Evolutionary conservation across 2,113 vertebrate genomes (phyloP), one percentile per base, ranked within the genome.

Genomic region (Antidorcas marsupialis): DNA sequence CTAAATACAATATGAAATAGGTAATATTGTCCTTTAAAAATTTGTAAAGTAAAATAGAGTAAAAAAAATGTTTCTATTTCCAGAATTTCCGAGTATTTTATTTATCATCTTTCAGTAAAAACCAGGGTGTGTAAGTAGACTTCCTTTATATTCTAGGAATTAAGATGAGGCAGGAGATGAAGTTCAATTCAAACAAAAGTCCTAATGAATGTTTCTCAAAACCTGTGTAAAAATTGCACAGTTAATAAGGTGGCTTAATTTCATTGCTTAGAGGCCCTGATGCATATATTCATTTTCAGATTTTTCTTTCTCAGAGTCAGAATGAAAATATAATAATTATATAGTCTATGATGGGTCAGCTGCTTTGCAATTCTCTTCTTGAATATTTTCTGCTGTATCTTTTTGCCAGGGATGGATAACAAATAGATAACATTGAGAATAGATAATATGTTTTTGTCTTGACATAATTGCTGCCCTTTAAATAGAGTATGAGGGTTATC

Each of bases 241-340:
- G 96, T 96, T 97, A 98, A 97, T 98, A 97, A 97, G 91, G 91
- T 98, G 94, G 96, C 89, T 97, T 97, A 97, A 97, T 97, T 98
- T 98, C 83, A 93, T 95, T 96, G 95, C 97, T 95, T 95, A 74
- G 94, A 81, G 39, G 93, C 57, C 0, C 64, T 10, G 62, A 78
- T 95, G 97, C 96, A 97, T 98, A 97, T 97, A 97, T 97, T 97
- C 96, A 95, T 97, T 96, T 97, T 94, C 96, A 98, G 94, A 95
- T 71, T 96, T 95, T 97, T 95, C 45, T 89, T 95, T 97, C 96
- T 94, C 64, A 95, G 97, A 96, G 91, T 79, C 93, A 95, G 96
- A 97, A 97, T 97, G 97, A 94, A 98, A 98, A 97, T 98, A 97
- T 88, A 97, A 62, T 97, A 97, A 98, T 97, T 97, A 94, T 91